phyloP scores from a whole-genome alignment of 2,113 vertebrate genomes.

The Chroicocephalus ridibundus region DNA sequence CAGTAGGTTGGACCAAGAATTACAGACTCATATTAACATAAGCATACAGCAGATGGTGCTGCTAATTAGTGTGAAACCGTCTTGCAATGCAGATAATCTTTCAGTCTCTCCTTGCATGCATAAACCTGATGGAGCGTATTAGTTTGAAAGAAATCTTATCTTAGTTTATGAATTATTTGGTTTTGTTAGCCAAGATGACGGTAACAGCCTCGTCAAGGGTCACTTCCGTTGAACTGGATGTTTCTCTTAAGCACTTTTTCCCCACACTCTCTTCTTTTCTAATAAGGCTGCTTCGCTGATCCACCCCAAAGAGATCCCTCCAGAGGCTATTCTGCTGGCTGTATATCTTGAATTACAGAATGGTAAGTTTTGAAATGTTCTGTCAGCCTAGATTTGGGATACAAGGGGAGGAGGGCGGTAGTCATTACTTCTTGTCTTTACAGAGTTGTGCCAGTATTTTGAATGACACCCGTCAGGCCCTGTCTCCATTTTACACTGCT shows the following conservation, averaged over 20 bases:
- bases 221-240: not conserved
- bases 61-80: not conserved
- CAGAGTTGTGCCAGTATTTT: not conserved
- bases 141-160: not conserved
- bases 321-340: constrained; percentile 93
- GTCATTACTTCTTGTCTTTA: not conserved
- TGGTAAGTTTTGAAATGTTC: constrained; percentile 67
- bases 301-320: constrained; percentile 94
- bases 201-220: not conserved
- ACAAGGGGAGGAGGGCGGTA: not conserved
- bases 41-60: constrained; percentile 3
- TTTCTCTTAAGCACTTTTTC: not conserved
- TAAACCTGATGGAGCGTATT: not conserved
- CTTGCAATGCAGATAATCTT: not conserved
- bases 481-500: not conserved
- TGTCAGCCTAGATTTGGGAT: not conserved
- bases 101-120: not conserved
- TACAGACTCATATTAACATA: not conserved
- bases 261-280: not conserved
- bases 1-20: not conserved
- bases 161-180: not conserved
- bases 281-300: constrained; percentile 91
- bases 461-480: not conserved
- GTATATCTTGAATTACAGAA: constrained; percentile 97
- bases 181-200: not conserved